Base-by-base conservation (phyloP, 2,797 vertebrate genomes). In the Enteromius fasciolatus region DNA sequence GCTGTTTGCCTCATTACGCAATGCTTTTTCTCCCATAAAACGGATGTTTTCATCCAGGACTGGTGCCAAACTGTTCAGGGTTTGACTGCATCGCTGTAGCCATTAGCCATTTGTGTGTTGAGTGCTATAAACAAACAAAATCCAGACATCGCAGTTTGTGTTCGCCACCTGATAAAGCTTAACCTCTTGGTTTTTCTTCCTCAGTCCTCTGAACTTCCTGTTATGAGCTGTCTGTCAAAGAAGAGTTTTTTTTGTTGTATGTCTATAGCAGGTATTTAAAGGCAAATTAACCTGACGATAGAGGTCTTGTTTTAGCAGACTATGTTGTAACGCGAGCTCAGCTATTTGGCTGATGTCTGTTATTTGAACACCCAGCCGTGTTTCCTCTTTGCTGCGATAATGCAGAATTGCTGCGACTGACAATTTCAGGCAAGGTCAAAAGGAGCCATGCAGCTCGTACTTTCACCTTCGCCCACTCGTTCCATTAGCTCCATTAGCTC, bases 401-500 rank as follows among this genome's bases (percentile, higher is more conserved):
- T 68, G 75, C 46, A 44, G 68, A 83, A 87, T 83, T 20, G 18
- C 83, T 23, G 59, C 63, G 50, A 69, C 87, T 85, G 83, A 61
- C 64, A 76, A 78, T 77, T 69, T 41, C 44, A 63, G 39, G 41
- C 17, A 18, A 59, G 72, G 72, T 76, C 72, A 76, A 68, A 36
- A 70, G 52, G 23, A 5, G 23, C n/a, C 25, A 0, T 7, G 14
- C 85, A 54, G 59, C 78, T 46, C 54, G 12, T 79, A 41, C 68
- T 23, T 44, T 76, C 23, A 5, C 33, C 9, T 46, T 52, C 81
- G 81, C 84, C 83, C 72, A 85, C 78, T 68, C 75, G 72, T 86
- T 73, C 84, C 83, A 86, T 83, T 84, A 86, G 50, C 87, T 77
- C 10, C 44, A 50, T 36, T 78, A 52, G 28, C 4, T 61, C 31